Evolutionary conservation across 2,113 vertebrate species (phyloP), one percentile per base, ranked within the genome.

Genomic region (Ibidorhyncha struthersii): DNA sequence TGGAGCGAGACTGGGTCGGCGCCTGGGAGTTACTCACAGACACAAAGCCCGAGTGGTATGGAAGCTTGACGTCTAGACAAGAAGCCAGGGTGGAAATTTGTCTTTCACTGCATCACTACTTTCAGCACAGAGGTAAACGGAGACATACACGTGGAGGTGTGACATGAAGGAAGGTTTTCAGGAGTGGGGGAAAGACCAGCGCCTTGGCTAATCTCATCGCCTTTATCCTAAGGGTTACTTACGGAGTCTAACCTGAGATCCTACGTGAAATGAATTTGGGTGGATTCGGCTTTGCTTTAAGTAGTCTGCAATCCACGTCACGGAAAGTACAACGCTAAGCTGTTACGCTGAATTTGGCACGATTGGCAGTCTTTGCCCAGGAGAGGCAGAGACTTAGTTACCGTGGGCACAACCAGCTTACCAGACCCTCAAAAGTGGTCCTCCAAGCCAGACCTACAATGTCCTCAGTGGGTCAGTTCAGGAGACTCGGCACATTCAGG

Each of bases 101-200:
- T 80, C 87, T 96, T 95, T 80, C 43, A 65, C 74, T 81, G 71
- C 86, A 63, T 70, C 61, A 22, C 27, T 65, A 17, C 71, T 87
- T 95, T 91, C 93, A 84, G 73, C 71, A 73, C 85, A 93, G 91
- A 94, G 92, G 92, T 95, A 91, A 96, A 95, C n/a, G 79, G 65
- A 90, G 89, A 86, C 49, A 23, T 40, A 85, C 4, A 38, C 0
- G 2, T 38, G 69, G 52, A 69, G 69, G 41, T 63, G 52, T 34
- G 81, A 88, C 65, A 58, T 0, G 11, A 93, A 87, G 62, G 21
- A 29, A 65, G n/a, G 40, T 61, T 86, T 91, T 74, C 76, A 94
- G 83, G 45, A 83, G 32, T 34, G 62, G 88, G 85, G 52, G 52
- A 71, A 94, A 90, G 49, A 94, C 56, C 41, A 71, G 47, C 25